phyloP scores from a whole-genome alignment of 2,797 vertebrate species.

The Takifugu ocellatus region DNA sequence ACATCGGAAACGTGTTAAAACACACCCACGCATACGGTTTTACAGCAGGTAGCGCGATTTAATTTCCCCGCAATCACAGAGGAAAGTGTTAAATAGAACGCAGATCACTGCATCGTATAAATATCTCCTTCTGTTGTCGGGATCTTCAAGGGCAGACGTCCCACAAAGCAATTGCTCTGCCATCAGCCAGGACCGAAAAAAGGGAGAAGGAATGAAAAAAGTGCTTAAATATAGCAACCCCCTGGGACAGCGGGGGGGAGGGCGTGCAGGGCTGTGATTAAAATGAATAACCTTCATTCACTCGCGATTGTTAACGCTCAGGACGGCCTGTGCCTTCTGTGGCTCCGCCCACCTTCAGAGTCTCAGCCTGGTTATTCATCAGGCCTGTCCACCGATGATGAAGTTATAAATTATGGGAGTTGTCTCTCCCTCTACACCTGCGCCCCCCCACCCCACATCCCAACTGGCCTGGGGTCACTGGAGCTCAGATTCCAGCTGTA shows the following conservation, averaged over 20 bases:
- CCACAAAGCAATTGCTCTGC: slow-evolving; percentile 64
- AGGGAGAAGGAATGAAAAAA: slow-evolving; percentile 38
- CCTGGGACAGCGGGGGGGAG: slow-evolving; percentile 59
- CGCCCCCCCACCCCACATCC: slow-evolving; percentile 19
- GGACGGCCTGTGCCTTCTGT: slow-evolving; percentile 1
- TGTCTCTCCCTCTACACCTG: slow-evolving; percentile 43
- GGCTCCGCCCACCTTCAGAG: slow-evolving; percentile 24
- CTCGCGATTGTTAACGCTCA: slow-evolving; percentile 56
- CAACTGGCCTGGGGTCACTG: slow-evolving; percentile 29
- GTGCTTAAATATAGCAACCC: slow-evolving; percentile 75
- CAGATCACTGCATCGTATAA: slow-evolving; percentile 57
- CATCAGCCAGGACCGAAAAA: slow-evolving; percentile 63
- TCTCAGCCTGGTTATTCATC: slow-evolving; percentile 55
- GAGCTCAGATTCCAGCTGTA: slow-evolving; percentile 21
- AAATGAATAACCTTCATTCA: slow-evolving; percentile 73
- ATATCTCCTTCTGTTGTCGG: slow-evolving; percentile 68
- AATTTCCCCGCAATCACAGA: slow-evolving; percentile 41
- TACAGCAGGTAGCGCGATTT: slow-evolving; percentile 25
- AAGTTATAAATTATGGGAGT: slow-evolving; percentile 51
- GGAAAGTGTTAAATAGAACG: slow-evolving; percentile 29
- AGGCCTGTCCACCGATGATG: slow-evolving; percentile 32
- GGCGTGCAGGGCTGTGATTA: slow-evolving; percentile 69
- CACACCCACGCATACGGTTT: not conserved
- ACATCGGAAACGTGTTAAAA: slow-evolving; percentile 1
- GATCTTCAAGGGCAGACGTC: slow-evolving; percentile 70